Conservation (phyloP, 1,140 invertebrate species). For the Pomacea maculata region DNA sequence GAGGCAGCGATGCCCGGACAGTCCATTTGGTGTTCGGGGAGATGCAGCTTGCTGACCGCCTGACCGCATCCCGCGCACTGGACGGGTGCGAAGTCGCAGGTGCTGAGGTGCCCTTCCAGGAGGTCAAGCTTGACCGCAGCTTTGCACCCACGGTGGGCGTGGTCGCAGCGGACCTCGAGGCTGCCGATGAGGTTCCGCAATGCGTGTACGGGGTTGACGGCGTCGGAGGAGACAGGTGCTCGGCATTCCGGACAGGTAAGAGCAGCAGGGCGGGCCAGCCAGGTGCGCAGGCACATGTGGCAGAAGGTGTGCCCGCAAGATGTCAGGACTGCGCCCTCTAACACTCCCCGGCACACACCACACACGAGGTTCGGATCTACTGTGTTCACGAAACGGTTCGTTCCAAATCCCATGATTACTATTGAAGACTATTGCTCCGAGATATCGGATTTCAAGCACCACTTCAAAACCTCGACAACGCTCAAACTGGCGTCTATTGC, state of each 20-base stretch:
- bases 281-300: conserved; percentile 51
- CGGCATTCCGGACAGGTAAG: conserved; percentile 60
- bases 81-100: conserved; percentile 48
- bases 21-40: conserved; percentile 54
- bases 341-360: conserved; percentile 55
- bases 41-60: conserved; percentile 43
- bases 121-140: conserved; percentile 49
- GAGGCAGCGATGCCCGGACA: conserved; percentile 51
- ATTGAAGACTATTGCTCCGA: too few species aligned
- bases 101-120: conserved; percentile 42
- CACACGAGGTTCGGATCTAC: conserved; percentile 60
- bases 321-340: conserved; percentile 58
- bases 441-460: too few species aligned
- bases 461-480: too few species aligned
- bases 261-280: conserved; percentile 45
- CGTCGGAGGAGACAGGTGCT: conserved; percentile 28
- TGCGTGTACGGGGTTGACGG: conserved; percentile 52
- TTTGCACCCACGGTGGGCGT: conserved; percentile 51
- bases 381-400: conserved; percentile 43
- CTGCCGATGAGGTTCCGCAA: conserved; percentile 58
- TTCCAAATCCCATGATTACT: conserved; percentile 51
- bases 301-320: conserved; percentile 62
- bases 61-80: conserved; percentile 52
- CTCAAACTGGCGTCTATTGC: too few species aligned
- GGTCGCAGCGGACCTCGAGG: conserved; percentile 49